phyloP scores from a whole-genome alignment of 2,888 invertebrate species.

The Dermolepida albohirtum region DNA sequence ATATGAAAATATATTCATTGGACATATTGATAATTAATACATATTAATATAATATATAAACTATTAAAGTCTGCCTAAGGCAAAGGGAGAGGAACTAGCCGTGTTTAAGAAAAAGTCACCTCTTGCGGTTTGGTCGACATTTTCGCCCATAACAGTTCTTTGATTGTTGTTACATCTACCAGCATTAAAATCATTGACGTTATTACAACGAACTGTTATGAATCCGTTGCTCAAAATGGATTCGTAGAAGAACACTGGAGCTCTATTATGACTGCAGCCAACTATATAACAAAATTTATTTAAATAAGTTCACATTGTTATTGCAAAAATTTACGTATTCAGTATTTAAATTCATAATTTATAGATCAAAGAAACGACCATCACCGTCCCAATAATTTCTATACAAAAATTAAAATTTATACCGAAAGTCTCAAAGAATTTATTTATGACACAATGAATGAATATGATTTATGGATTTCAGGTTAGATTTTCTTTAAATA shows the following conservation, averaged over 20 bases:
- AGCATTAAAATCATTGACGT: slow-evolving; percentile 12
- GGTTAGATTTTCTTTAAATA: too few relatives aligned
- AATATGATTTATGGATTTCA: too few relatives aligned
- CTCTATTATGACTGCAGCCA: slow-evolving; percentile 40
- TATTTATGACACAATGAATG: too few relatives aligned
- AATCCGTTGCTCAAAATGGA: slow-evolving; percentile 31
- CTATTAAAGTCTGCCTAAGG: slow-evolving; percentile 16
- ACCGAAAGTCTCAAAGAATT: too few relatives aligned
- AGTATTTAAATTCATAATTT: too few relatives aligned
- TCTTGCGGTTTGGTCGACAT: slow-evolving; percentile 14
- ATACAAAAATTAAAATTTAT: too few relatives aligned
- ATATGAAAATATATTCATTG: too few relatives aligned
- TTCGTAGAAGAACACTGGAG: slow-evolving; percentile 24
- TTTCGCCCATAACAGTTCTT: slow-evolving; percentile 40
- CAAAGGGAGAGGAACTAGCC: slow-evolving; percentile 24
- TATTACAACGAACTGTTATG: slow-evolving; percentile 23
- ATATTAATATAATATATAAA: neutral
- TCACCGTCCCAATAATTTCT: too few relatives aligned
- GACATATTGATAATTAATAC: too few relatives aligned
- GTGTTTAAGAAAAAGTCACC: slow-evolving; percentile 38
- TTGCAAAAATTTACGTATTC: too few relatives aligned
- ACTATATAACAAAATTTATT: slow-evolving; percentile 20
- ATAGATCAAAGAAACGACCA: too few relatives aligned
- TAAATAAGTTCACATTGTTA: too few relatives aligned
- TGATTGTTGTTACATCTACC: slow-evolving; percentile 34